phyloP scores from a whole-genome alignment of 2,888 invertebrate species.

The Clanis bilineata region DNA sequence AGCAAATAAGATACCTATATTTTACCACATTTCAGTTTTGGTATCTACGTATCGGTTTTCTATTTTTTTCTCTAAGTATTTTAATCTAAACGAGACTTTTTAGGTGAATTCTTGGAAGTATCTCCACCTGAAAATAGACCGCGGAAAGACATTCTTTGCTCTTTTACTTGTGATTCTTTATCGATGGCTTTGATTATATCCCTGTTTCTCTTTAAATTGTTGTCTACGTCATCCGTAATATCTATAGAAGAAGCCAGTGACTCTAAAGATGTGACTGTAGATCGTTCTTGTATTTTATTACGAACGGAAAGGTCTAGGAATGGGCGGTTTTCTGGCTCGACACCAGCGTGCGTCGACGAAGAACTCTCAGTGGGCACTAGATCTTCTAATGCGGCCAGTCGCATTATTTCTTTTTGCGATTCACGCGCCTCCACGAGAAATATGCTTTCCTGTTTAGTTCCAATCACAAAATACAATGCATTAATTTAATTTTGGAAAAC shows the following conservation, averaged over 20 bases:
- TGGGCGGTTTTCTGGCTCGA: constrained; percentile 29
- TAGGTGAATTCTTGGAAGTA: constrained; percentile 41
- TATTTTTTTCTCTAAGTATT: neutral
- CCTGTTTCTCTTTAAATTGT: constrained; percentile 52
- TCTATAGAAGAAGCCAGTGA: constrained; percentile 75
- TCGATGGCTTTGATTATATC: constrained; percentile 47
- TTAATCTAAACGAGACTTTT: constrained; percentile 49
- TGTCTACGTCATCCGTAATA: constrained; percentile 46
- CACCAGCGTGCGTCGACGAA: constrained; percentile 24
- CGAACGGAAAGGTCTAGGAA: constrained; percentile 57
- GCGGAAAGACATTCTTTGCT: constrained; percentile 51
- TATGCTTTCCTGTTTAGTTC: constrained; percentile 86
- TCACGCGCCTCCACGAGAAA: constrained; percentile 91
- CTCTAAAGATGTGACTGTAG: constrained; percentile 82
- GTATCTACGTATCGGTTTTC: too few relatives aligned
- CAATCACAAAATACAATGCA: constrained; percentile 17
- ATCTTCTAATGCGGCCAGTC: constrained; percentile 52
- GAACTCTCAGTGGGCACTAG: constrained; percentile 33
- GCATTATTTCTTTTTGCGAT: constrained; percentile 85
- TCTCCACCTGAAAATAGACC: constrained; percentile 58
- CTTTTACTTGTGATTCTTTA: constrained; percentile 67
- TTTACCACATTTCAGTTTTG: neutral
- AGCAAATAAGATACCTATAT: constrained; percentile 9
- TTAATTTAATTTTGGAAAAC: constrained; percentile 9
- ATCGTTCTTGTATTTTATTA: constrained; percentile 45